Evolutionary conservation across 2,113 vertebrate genomes (phyloP).

Genomic region (Nyctereutes procyonoides): DNA sequence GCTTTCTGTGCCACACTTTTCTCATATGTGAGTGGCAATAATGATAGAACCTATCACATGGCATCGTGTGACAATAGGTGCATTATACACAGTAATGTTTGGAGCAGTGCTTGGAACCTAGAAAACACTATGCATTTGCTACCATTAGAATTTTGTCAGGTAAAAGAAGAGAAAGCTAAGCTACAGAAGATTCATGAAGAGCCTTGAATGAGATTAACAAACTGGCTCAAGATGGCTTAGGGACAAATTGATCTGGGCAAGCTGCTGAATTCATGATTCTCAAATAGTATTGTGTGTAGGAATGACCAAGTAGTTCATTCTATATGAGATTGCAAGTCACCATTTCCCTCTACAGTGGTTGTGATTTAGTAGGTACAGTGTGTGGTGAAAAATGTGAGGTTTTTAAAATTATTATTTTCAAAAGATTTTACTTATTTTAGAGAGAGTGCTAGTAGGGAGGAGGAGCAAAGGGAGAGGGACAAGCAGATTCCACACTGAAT

Average conservation of each 20-base stretch:
- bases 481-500: background rate
- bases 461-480: background rate
- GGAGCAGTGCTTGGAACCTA: background rate
- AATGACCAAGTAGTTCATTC: background rate
- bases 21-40: background rate
- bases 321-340: background rate
- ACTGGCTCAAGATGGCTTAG: background rate
- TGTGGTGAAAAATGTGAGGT: background rate
- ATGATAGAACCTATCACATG: no score
- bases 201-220: background rate
- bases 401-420: background rate
- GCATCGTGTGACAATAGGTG: accelerated
- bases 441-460: background rate
- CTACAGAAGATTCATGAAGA: background rate
- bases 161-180: background rate
- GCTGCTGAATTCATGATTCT: constrained; percentile 10
- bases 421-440: background rate
- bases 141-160: background rate
- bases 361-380: background rate
- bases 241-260: background rate
- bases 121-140: background rate
- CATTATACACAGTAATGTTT: background rate
- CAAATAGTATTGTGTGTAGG: background rate
- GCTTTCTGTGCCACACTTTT: background rate
- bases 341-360: background rate